phyloP scores from a whole-genome alignment of 2,113 vertebrate species.

The Cololabis saira region DNA sequence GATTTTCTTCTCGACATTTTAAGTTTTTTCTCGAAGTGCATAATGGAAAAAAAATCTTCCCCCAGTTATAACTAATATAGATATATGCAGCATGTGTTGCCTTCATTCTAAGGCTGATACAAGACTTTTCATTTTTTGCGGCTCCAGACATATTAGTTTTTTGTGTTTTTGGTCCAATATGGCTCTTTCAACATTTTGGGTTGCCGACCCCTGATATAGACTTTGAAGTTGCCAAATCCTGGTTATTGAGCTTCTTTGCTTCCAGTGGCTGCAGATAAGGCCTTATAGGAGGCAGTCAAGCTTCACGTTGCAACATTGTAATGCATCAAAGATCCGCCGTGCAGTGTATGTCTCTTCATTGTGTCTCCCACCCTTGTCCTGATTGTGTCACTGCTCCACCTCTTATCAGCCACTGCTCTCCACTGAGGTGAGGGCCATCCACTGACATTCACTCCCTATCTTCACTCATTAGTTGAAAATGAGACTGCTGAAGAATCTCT shows the following conservation, averaged over 20 bases:
- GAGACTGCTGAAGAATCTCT: conserved; percentile 45
- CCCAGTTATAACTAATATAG: too few species aligned
- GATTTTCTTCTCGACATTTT: too few species aligned
- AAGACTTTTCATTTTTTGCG: too few species aligned
- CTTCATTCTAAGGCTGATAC: too few species aligned
- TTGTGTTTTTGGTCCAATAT: too few species aligned
- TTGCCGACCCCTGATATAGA: too few species aligned
- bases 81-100: too few species aligned
- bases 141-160: too few species aligned
- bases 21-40: too few species aligned
- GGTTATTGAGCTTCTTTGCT: not conserved
- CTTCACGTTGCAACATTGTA: not conserved
- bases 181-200: too few species aligned
- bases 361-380: conserved; percentile 5
- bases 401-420: conserved; percentile 38
- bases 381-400: conserved; percentile 28
- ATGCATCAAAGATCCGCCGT: conserved; percentile 17
- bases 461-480: conserved; percentile 42
- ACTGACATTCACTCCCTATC: conserved; percentile 28
- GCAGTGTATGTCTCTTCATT: conserved; percentile 10
- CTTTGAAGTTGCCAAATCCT: not conserved
- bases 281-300: not conserved
- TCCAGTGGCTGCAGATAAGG: not conserved
- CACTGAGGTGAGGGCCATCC: not conserved
- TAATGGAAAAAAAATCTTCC: too few species aligned